A percentile compares a stretch with the other conserved stretches of the same genome.
phyloP scores from a whole-genome alignment of 2,888 invertebrate genomes.

The Celastrina argiolus region DNA sequence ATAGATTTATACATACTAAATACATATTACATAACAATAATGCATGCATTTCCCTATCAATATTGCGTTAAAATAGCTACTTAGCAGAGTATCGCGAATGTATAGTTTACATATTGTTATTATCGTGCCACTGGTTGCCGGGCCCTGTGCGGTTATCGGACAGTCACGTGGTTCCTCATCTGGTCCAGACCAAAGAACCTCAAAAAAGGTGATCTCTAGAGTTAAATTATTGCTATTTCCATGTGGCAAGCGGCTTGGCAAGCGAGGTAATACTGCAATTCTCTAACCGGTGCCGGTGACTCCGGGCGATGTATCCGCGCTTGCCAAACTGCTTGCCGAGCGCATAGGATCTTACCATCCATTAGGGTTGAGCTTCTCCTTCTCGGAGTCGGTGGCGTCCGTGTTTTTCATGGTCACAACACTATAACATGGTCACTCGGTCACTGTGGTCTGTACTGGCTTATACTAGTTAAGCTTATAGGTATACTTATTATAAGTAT shows the following conservation, averaged over 20 bases:
- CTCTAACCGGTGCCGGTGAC: too few relatives aligned
- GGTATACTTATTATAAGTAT: background rate
- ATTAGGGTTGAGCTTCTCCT: conserved; percentile 56
- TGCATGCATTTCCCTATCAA: too few relatives aligned
- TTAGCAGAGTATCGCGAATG: too few relatives aligned
- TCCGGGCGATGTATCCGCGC: too few relatives aligned
- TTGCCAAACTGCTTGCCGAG: too few relatives aligned
- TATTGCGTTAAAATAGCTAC: too few relatives aligned
- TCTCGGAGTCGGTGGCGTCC: conserved; percentile 49
- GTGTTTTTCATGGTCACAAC: conserved; percentile 31
- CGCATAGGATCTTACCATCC: conserved; percentile 51
- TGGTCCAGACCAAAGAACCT: background rate
- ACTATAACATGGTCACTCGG: conserved; percentile 28
- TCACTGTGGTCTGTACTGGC: background rate
- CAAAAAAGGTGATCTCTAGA: too few relatives aligned
- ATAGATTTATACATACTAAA: too few relatives aligned
- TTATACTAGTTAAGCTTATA: background rate
- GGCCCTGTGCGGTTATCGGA: background rate
- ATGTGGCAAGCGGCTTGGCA: background rate
- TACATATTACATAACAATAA: too few relatives aligned
- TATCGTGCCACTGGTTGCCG: background rate
- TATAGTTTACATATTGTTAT: too few relatives aligned
- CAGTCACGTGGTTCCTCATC: background rate
- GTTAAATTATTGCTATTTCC: too few relatives aligned
- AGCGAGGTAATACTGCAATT: background rate